These are phyloP conservation scores for Castor canadensis DNA, from an alignment of 2,113 vertebrate species.

Conservation along the genomic window DNA sequence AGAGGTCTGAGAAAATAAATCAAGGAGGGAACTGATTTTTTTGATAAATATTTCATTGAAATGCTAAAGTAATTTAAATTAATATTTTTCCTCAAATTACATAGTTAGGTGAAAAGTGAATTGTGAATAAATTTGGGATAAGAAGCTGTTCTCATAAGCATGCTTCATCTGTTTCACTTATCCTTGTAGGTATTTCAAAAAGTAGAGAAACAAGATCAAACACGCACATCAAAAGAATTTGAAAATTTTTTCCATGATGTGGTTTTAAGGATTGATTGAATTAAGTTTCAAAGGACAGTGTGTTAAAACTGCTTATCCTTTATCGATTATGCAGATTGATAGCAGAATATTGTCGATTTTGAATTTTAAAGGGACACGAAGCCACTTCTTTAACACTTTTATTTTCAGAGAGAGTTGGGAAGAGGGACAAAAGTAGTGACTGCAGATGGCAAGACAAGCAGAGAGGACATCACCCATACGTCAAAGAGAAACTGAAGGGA, in stretches of 20 bases:
- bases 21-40: not conserved
- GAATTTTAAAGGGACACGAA: not conserved
- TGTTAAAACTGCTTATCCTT: not conserved
- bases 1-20: not conserved
- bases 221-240: not conserved
- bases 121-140: not conserved
- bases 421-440: not conserved
- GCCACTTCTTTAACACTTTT: not conserved
- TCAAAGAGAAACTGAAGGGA: not conserved
- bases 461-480: not conserved
- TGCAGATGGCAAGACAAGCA: not conserved
- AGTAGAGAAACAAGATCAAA: not conserved
- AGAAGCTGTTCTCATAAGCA: not conserved
- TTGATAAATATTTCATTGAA: not conserved
- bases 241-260: not conserved
- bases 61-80: not conserved
- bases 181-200: not conserved
- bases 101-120: not conserved
- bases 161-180: not conserved
- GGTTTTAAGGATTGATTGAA: not conserved
- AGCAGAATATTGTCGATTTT: not conserved
- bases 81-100: not conserved
- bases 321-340: not conserved
- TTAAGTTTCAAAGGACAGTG: not conserved
- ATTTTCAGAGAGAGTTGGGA: not conserved